phyloP scores from a whole-genome alignment of 2,797 vertebrate species.

The Melanotaenia parkinsoni region DNA sequence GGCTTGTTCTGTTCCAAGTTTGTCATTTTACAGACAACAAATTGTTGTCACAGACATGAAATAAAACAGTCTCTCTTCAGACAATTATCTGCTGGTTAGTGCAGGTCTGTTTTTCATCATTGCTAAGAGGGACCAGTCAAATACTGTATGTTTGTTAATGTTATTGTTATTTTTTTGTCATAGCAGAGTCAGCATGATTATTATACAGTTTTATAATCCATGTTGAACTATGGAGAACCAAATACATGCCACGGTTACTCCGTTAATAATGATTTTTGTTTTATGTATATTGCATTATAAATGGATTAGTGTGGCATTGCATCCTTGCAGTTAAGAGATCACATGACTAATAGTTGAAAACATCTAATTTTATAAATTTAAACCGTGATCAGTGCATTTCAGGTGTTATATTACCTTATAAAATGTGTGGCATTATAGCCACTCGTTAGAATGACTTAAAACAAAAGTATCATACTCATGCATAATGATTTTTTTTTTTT shows the following conservation, averaged over 20 bases:
- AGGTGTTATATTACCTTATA: no score
- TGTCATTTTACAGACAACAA: conserved; percentile 11
- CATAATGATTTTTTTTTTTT: neutral
- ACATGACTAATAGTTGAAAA: no score
- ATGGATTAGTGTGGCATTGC: no score
- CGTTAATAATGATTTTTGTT: neutral
- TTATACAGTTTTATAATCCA: neutral
- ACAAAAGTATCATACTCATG: neutral
- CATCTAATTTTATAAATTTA: no score
- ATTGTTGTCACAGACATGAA: conserved; percentile 20
- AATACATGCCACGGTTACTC: neutral
- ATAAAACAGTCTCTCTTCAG: conserved; percentile 21
- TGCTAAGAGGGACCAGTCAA: neutral
- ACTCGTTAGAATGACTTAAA: neutral
- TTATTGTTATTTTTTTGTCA: neutral
- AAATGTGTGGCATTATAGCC: neutral
- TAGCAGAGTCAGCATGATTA: neutral
- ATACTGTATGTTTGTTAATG: neutral
- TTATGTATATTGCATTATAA: no score
- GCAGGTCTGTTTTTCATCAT: conserved; percentile 38
- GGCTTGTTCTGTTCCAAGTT: conserved; percentile 13
- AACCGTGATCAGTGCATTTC: no score
- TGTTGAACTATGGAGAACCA: neutral
- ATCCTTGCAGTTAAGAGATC: no score
- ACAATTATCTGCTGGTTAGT: conserved; percentile 12